Evolutionary conservation across 2,888 invertebrate species (phyloP).

Genomic region (Hoplodrina ambigua): DNA sequence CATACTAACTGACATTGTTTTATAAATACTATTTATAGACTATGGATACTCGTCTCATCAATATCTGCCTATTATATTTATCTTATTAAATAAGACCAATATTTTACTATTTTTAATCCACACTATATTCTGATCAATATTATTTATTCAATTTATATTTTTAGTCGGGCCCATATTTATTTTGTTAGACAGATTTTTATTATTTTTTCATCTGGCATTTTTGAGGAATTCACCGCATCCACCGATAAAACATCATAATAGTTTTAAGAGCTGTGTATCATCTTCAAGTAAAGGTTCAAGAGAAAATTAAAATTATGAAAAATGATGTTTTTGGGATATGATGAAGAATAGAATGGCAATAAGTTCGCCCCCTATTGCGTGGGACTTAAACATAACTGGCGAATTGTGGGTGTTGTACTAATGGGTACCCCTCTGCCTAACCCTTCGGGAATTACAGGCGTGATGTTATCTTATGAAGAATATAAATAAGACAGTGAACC

Average conservation of each 20-base stretch:
- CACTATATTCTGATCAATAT: neutral
- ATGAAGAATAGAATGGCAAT: neutral
- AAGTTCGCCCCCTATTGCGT: too few relatives aligned
- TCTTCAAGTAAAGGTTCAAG: constrained; percentile 62
- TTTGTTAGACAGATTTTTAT: constrained; percentile 41
- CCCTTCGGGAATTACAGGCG: too few relatives aligned
- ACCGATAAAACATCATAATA: constrained; percentile 68
- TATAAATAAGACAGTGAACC: neutral
- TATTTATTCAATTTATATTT: constrained; percentile 43
- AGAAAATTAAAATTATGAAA: neutral
- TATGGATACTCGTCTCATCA: neutral
- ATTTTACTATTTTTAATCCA: neutral
- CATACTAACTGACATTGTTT: too few relatives aligned
- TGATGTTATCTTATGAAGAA: neutral
- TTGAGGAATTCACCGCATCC: constrained; percentile 61
- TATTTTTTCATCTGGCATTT: constrained; percentile 44
- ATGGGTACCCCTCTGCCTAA: too few relatives aligned
- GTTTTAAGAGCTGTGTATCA: constrained; percentile 52
- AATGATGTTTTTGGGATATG: neutral
- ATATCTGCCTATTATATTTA: constrained; percentile 31
- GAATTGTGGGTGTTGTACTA: too few relatives aligned
- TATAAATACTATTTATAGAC: too few relatives aligned
- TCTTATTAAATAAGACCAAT: constrained; percentile 37
- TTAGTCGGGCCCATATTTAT: constrained; percentile 58
- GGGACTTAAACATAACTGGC: too few relatives aligned